Evolutionary conservation across 1,140 invertebrate species (phyloP).

Genomic region (Kradibia gibbosae): DNA sequence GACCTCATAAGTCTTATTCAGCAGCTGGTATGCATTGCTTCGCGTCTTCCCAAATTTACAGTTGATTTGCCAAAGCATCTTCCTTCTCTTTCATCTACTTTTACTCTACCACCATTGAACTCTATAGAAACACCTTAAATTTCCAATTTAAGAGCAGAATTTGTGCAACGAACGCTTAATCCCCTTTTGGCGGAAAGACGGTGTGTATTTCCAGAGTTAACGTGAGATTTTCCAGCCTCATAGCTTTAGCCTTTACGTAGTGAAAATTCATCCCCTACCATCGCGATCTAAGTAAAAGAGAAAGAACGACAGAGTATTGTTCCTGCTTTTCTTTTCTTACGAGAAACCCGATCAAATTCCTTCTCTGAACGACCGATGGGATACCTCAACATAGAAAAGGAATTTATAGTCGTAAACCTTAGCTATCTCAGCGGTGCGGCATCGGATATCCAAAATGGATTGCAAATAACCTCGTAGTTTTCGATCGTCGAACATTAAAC

Average conservation of each 20-base stretch:
- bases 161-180: conserved; percentile 42
- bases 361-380: conserved; percentile 46
- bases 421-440: conserved; percentile 12
- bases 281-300: conserved; percentile 8
- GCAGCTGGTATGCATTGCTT: background rate
- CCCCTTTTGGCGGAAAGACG: conserved; percentile 36
- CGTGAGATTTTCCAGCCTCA: conserved; percentile 8
- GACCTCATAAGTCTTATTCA: conserved; percentile 15
- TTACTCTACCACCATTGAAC: background rate
- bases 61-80: conserved; percentile 49
- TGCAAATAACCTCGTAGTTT: conserved; percentile 35
- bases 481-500: conserved; percentile 26
- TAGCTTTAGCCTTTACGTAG: too few species aligned
- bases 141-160: conserved; percentile 49
- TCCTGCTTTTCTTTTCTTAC: background rate
- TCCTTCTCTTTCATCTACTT: background rate
- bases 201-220: conserved; percentile 35
- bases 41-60: conserved; percentile 49
- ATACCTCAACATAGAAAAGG: conserved; percentile 32
- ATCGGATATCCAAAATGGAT: conserved; percentile 38
- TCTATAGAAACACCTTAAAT: conserved; percentile 51
- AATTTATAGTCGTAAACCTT: conserved; percentile 60
- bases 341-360: conserved; percentile 56
- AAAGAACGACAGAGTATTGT: conserved; percentile 28
- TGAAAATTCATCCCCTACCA: too few species aligned